These are phyloP conservation scores for Drosophila ohnishii DNA, from an alignment of 1,140 invertebrate genomes.

Conservation along the genomic window DNA sequence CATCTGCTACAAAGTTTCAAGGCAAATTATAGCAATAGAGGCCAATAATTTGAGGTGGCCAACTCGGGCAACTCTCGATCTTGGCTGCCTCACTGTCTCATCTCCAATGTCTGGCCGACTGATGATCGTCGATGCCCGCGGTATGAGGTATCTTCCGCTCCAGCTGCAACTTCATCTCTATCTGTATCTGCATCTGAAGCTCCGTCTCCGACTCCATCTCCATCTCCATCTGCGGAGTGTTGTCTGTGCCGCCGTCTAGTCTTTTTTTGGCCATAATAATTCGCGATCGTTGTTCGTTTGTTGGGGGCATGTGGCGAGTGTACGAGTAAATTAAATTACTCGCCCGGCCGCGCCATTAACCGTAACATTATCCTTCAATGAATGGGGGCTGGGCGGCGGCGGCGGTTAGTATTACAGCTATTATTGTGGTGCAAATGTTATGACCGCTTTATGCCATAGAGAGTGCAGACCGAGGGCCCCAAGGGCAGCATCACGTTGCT, in stretches of 20 bases:
- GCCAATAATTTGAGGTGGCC: conserved; percentile 25
- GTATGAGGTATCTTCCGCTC: conserved; percentile 22
- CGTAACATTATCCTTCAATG: conserved; percentile 76
- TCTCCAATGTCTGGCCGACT: conserved; percentile 40
- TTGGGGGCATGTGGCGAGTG: conserved; percentile 51
- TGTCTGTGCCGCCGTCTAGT: conserved; percentile 36
- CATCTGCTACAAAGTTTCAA: conserved; percentile 21
- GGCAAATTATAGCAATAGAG: conserved; percentile 30
- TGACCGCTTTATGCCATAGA: conserved; percentile 38
- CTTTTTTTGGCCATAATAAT: conserved; percentile 57
- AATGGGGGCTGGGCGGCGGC: conserved; percentile 53
- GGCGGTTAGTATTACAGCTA: conserved; percentile 64
- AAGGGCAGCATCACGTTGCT: conserved; percentile 77
- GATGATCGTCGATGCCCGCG: conserved; percentile 30
- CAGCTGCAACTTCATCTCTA: conserved; percentile 17
- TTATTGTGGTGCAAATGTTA: conserved; percentile 80
- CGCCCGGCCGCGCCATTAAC: conserved; percentile 52
- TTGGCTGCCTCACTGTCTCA: conserved; percentile 32
- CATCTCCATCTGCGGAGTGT: conserved; percentile 11
- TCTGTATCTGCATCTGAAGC: conserved; percentile 10
- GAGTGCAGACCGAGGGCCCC: conserved; percentile 43
- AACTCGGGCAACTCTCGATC: conserved; percentile 25
- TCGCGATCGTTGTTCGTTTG: conserved; percentile 49
- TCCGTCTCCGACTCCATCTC: not conserved
- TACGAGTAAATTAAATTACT: conserved; percentile 71